phyloP scores from a whole-genome alignment of 2,797 vertebrate genomes.

The Scarus forsteni region DNA sequence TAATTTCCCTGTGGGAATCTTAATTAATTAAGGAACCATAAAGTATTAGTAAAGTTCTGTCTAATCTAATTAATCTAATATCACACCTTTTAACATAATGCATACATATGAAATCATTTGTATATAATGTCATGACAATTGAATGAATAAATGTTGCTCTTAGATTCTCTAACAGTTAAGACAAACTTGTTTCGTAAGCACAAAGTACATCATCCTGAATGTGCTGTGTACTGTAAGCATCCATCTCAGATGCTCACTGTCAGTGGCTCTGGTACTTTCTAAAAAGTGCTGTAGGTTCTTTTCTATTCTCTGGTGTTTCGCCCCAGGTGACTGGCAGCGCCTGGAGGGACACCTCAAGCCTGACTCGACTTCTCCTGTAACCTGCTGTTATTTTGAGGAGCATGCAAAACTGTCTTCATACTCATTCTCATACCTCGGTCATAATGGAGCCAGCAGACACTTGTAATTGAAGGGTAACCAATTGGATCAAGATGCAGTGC shows the following conservation, averaged over 20 bases:
- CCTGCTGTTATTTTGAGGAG: conserved; percentile 64
- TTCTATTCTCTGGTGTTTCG: conserved; percentile 64
- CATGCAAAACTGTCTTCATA: conserved; percentile 23
- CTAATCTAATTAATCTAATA: too few species aligned
- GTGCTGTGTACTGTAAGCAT: not conserved
- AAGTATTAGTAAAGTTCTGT: too few species aligned
- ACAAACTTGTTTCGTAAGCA: not conserved
- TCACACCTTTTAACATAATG: too few species aligned
- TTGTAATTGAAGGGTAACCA: not conserved
- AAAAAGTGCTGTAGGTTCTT: conserved; percentile 57
- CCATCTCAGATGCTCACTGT: conserved; percentile 27
- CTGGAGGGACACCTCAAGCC: conserved; percentile 69
- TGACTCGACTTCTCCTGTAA: conserved; percentile 59
- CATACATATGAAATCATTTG: too few species aligned
- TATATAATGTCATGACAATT: too few species aligned
- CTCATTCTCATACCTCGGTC: not conserved
- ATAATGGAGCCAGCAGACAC: conserved; percentile 22
- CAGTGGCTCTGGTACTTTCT: conserved; percentile 24
- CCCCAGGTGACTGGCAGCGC: conserved; percentile 69
- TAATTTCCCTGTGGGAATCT: too few species aligned
- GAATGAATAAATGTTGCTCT: too few species aligned
- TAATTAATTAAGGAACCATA: too few species aligned
- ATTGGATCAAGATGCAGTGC: too few species aligned
- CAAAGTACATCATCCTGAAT: conserved; percentile 3
- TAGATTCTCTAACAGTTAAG: too few species aligned